Base-by-base conservation (phyloP, 2,888 invertebrate genomes). In the Drosophila macrothrix region DNA sequence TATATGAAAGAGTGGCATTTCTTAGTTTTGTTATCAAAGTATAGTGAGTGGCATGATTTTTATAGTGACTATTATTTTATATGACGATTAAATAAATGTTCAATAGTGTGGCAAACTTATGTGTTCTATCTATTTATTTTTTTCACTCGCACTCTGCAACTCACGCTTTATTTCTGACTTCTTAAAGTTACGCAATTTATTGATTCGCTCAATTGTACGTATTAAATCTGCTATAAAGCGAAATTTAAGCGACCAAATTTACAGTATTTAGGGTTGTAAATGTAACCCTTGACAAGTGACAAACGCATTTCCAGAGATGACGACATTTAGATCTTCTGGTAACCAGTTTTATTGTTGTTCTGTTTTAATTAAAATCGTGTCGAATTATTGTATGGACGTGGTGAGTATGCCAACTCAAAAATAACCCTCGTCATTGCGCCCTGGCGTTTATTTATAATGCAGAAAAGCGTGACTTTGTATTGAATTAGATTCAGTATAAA, bases 311-410 rank as follows among this genome's bases (percentile, higher is more conserved):
- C n/a, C 29, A 12, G 41, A 52, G 59, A 25, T 33, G 28, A 25
- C 39, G 22, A 33, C 69, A 56, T 50, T 28, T 22, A 33, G 35
- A 37, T 56, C 56, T 33, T 33, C 70, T 69, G 56, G 16, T 41
- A 39, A 12, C 33, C 62, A 31, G 39, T 31, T 62, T 46, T 22
- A 64, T 46, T 64, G 28, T 22, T 46, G 9, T 46, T 46, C 31
- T 31, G 37, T 72, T 72, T 69, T 70, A 70, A 70, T 70, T 70
- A 63, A 70, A 70, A 72, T 39, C 53, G 43, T 54, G 63, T 54
- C 46, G 22, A 70, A 39, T 62, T 54, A 54, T 61, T 72, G 63
- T 39, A 22, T 12, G 28, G 3, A 71, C 53, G 37, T 71, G 72
- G 39, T 58, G 33, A 4, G 43, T 33, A 14, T 62, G 39, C 19